Evolutionary conservation across 2,797 vertebrate species (phyloP).

Genomic region (Amphiprion clarkii): DNA sequence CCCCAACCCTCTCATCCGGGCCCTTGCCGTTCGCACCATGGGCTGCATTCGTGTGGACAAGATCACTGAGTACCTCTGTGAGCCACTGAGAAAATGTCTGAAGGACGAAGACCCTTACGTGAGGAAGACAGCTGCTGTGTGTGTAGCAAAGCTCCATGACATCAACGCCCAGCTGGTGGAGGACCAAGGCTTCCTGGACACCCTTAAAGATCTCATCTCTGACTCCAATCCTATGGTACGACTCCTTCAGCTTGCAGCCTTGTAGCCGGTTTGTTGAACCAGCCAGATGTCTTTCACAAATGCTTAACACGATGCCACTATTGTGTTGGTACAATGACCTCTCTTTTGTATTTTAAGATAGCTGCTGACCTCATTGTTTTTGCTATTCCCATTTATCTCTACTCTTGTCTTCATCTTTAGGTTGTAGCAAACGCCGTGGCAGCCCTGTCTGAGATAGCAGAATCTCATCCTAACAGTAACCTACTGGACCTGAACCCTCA

Average conservation of each 20-base stretch:
- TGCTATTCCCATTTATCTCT: constrained; percentile 13
- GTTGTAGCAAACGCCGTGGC: constrained; percentile 98
- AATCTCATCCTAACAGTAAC: constrained; percentile 97
- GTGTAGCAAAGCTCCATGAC: constrained; percentile 97
- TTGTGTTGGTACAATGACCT: neutral
- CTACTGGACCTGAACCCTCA: constrained; percentile 97
- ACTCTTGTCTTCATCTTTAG: constrained; percentile 72
- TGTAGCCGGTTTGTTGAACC: neutral
- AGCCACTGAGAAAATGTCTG: constrained; percentile 96
- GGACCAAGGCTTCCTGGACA: constrained; percentile 97
- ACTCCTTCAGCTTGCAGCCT: neutral
- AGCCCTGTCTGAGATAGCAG: constrained; percentile 95
- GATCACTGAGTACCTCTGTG: constrained; percentile 97
- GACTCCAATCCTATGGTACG: constrained; percentile 97
- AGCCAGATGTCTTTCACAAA: constrained; percentile 10
- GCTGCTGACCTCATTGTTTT: neutral
- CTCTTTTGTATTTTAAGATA: neutral
- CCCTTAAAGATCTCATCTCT: constrained; percentile 96
- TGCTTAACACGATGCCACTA: constrained; percentile 9
- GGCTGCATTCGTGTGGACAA: constrained; percentile 98
- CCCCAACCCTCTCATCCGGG: constrained; percentile 96
- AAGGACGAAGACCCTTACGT: constrained; percentile 99
- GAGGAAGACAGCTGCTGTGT: constrained; percentile 96
- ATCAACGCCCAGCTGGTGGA: constrained; percentile 97
- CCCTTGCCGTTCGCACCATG: constrained; percentile 97